Conservation (phyloP, 2,113 vertebrate species). For the Cheilinus undulatus region DNA sequence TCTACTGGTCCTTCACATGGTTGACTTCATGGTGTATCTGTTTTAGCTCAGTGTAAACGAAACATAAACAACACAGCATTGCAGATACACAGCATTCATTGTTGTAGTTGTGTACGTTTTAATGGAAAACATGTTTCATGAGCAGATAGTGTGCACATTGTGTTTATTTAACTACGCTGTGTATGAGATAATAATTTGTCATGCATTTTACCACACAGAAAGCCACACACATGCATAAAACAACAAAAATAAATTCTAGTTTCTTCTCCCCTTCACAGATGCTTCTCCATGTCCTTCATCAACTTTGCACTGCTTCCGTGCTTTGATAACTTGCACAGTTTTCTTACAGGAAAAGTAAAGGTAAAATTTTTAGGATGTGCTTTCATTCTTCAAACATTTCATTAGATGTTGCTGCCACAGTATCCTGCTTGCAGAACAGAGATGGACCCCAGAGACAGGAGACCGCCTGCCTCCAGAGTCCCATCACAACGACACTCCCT, state of each 20-base stretch:
- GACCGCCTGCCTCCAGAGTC: conserved; percentile 43
- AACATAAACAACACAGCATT: conserved; percentile 16
- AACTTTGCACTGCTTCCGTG: conserved; percentile 2
- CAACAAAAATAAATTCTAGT: not conserved
- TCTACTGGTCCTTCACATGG: conserved; percentile 35
- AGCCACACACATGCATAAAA: not conserved
- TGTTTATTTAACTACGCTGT: conserved; percentile 19
- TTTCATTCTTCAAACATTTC: conserved; percentile 39
- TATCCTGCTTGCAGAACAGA: conserved; percentile 37
- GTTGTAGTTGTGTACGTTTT: not conserved
- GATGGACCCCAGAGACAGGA: conserved; percentile 37
- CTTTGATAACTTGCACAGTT: not conserved
- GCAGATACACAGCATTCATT: conserved; percentile 8
- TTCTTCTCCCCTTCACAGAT: conserved; percentile 1
- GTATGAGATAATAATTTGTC: conserved; percentile 39
- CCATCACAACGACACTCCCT: conserved; percentile 50
- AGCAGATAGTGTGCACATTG: conserved; percentile 8
- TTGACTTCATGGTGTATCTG: conserved; percentile 20
- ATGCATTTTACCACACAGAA: conserved; percentile 10
- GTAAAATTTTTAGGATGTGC: conserved; percentile 1
- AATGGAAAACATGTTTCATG: conserved; percentile 24
- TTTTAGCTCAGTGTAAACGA: conserved; percentile 17
- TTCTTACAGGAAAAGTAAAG: not conserved
- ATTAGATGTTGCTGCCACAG: conserved; percentile 40
- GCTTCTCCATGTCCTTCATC: conserved; percentile 3